phyloP scores from a whole-genome alignment of 2,113 vertebrate species.

The Strix aluco region DNA sequence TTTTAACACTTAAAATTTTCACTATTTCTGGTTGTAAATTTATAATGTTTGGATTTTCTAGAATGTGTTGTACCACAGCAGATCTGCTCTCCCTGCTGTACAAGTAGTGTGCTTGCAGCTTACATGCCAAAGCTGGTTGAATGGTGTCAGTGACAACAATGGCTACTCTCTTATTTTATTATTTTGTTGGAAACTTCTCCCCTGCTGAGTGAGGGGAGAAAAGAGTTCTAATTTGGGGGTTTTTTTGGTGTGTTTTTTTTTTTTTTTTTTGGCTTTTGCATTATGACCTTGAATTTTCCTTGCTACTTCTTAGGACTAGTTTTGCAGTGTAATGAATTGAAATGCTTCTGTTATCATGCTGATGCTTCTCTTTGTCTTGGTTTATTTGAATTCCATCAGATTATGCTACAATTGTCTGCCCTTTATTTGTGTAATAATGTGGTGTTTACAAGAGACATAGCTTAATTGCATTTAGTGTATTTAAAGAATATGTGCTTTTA shows the following conservation, averaged over 20 bases:
- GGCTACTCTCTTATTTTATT: not conserved
- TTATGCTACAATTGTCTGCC: conserved; percentile 27
- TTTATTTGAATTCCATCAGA: conserved; percentile 50
- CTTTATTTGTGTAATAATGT: conserved; percentile 28
- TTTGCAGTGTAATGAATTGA: not conserved
- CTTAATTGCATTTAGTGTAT: conserved; percentile 32
- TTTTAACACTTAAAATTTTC: too few relatives aligned
- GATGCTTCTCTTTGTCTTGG: conserved; percentile 55
- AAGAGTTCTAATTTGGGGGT: not conserved
- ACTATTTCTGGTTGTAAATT: too few relatives aligned
- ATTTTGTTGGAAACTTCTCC: not conserved
- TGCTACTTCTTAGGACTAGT: not conserved
- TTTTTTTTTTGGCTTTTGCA: not conserved
- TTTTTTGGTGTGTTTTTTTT: not conserved
- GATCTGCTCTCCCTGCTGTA: not conserved
- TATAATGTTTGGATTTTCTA: not conserved
- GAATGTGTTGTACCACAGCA: fast-evolving
- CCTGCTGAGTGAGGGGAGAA: not conserved
- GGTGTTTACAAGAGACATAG: conserved; percentile 17
- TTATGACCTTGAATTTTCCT: conserved; percentile 58
- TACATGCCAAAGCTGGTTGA: not conserved
- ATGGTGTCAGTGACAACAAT: not conserved
- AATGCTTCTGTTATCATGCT: conserved; percentile 44
- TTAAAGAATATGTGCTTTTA: conserved; percentile 18
- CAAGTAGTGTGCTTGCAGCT: not conserved